These are phyloP conservation scores for Xenopus laevis DNA, from an alignment of 2,113 vertebrate genomes.

Conservation along the genomic window DNA sequence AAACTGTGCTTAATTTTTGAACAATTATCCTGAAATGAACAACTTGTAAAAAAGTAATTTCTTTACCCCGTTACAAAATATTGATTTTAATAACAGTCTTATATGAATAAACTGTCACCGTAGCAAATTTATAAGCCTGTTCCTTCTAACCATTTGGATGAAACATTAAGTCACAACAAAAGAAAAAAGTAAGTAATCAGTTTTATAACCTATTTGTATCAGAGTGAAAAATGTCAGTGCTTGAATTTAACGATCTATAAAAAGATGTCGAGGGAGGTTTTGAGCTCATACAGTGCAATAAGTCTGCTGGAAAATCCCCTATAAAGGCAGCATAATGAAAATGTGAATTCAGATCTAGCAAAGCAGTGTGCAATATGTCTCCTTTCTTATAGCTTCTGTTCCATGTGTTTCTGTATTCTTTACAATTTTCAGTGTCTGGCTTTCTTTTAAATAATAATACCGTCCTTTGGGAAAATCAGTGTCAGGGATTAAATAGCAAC, in stretches of 20 bases:
- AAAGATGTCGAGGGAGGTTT: conserved; percentile 2
- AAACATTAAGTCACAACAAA: conserved; percentile 39
- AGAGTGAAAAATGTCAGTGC: neutral
- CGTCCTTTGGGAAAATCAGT: neutral
- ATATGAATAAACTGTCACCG: conserved; percentile 47
- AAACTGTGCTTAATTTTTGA: conserved; percentile 33
- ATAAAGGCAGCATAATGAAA: neutral
- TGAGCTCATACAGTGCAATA: neutral
- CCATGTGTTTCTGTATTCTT: neutral
- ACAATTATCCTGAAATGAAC: conserved; percentile 34
- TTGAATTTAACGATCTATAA: neutral
- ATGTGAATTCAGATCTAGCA: neutral
- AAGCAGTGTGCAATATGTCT: neutral
- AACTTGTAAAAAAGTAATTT: conserved; percentile 45
- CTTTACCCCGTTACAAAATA: conserved; percentile 46
- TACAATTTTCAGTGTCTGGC: neutral
- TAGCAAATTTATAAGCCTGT: conserved; percentile 49
- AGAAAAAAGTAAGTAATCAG: conserved; percentile 42
- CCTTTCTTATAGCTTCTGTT: neutral
- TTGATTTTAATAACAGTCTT: conserved; percentile 53
- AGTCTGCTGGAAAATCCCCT: neutral
- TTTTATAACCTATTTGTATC: conserved; percentile 5
- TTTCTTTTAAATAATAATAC: neutral
- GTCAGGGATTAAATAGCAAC: neutral
- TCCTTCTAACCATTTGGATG: conserved; percentile 48